Evolutionary conservation across 1,140 invertebrate genomes (phyloP), one percentile per base, ranked within the genome.

Genomic region (Drosophila tsacasi): DNA sequence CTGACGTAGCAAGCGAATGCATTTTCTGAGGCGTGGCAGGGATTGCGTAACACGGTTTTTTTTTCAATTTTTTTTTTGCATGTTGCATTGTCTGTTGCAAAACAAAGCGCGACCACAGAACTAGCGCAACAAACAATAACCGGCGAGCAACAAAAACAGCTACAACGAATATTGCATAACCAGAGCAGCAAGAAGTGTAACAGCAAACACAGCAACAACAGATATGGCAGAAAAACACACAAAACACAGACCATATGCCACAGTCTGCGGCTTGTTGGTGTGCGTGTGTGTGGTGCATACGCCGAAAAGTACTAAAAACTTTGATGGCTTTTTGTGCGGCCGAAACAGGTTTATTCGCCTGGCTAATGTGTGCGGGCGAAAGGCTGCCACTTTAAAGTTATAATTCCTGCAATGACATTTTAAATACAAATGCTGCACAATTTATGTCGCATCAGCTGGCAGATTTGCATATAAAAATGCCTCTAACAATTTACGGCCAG

Each of bases 41-140:
- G 49, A 58, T 72, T 69, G 60, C 59, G 71, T 74, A 67, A 67
- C 32, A 23, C 9, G n/a, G 52, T 37, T 37, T 57, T 37, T 37
- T 6, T 67, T 61, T 55, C 23, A 19, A n/a, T 30, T 39, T 46
- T 44, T 44, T 71, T 15, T 46, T 44, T 71, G 8, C 61, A 42
- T 68, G 27, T 19, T 68, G 68, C 80, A 78, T 90, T 89, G 84
- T 90, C 78, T 84, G 77, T 42, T 63, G 39, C 52, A 79, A 76
- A 89, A 89, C 85, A 89, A 89, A 78, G 78, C 49, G 74, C 52
- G 78, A 90, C 84, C 84, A 68, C 84, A 90, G 62, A 89, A 90
- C 77, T 89, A 79, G 84, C 63, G 69, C 74, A 89, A 75, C 81
- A 84, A 90, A 89, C 76, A 78, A 78, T 78, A 82, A 74, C 73